A percentile compares a stretch with the other conserved stretches of the same genome.
Conservation (phyloP, 1,140 invertebrate species). For the Planococcus citri region DNA sequence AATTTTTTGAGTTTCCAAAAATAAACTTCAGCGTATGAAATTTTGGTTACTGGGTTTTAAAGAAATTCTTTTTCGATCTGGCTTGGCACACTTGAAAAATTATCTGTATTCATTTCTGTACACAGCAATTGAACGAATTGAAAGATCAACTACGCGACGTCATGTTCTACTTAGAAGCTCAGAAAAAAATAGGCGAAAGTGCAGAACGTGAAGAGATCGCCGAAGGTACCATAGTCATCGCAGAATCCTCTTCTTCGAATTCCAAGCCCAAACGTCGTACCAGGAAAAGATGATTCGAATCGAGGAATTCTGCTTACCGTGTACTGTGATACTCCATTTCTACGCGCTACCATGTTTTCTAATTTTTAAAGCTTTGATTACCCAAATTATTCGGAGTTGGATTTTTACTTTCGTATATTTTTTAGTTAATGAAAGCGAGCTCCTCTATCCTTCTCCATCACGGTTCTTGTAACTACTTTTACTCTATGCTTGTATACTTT, state of each 20-base stretch:
- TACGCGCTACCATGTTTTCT: no score
- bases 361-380: no score
- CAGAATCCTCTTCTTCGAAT: conserved; percentile 27
- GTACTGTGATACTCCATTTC: background rate
- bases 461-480: no score
- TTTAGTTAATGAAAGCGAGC: no score
- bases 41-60: background rate
- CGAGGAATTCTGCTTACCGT: background rate
- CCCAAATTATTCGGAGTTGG: no score
- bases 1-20: background rate
- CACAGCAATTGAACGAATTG: conserved; percentile 60
- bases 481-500: no score
- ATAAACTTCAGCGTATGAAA: background rate
- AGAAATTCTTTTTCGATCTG: no score
- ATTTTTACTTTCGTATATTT: no score
- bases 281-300: conserved; percentile 4
- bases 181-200: conserved; percentile 38
- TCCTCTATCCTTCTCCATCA: no score
- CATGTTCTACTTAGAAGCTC: conserved; percentile 91
- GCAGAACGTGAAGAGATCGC: conserved; percentile 52
- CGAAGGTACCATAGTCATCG: conserved; percentile 53
- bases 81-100: no score
- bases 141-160: conserved; percentile 86
- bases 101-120: no score
- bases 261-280: background rate